Conservation (phyloP, 1,140 invertebrate species). For the Nasonia longicornis region DNA sequence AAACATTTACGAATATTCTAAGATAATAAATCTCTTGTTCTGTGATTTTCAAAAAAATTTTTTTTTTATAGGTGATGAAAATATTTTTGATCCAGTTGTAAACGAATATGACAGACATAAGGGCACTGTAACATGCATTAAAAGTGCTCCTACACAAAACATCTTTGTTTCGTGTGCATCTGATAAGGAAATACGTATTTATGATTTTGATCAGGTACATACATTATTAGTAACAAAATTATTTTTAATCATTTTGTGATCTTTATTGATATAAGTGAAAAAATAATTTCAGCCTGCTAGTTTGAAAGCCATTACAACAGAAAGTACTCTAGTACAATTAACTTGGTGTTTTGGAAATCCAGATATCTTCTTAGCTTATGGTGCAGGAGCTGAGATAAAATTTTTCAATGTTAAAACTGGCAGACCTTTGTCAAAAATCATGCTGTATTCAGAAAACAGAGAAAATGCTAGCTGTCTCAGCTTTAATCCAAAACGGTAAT, state of each 20-base stretch:
- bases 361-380: slow-evolving; percentile 61
- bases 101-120: slow-evolving; percentile 64
- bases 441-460: slow-evolving; percentile 57
- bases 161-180: slow-evolving; percentile 61
- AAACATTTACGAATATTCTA: slow-evolving; percentile 7
- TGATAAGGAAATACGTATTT: slow-evolving; percentile 66
- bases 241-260: not conserved
- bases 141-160: slow-evolving; percentile 60
- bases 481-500: slow-evolving; percentile 64
- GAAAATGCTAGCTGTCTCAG: slow-evolving; percentile 59
- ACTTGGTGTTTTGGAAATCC: slow-evolving; percentile 60
- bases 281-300: slow-evolving; percentile 49
- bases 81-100: slow-evolving; percentile 63
- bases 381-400: slow-evolving; percentile 57
- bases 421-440: slow-evolving; percentile 51
- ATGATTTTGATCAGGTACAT: slow-evolving; percentile 62
- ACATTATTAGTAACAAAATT: slow-evolving; percentile 16
- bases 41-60: not conserved
- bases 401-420: slow-evolving; percentile 61
- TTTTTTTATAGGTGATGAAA: slow-evolving; percentile 54
- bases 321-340: slow-evolving; percentile 61
- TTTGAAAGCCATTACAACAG: slow-evolving; percentile 56
- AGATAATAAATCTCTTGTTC: not conserved
- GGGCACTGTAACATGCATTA: slow-evolving; percentile 62
- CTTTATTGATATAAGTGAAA: not conserved